Conservation (phyloP, 2,113 vertebrate species). For the Columbina picui region DNA sequence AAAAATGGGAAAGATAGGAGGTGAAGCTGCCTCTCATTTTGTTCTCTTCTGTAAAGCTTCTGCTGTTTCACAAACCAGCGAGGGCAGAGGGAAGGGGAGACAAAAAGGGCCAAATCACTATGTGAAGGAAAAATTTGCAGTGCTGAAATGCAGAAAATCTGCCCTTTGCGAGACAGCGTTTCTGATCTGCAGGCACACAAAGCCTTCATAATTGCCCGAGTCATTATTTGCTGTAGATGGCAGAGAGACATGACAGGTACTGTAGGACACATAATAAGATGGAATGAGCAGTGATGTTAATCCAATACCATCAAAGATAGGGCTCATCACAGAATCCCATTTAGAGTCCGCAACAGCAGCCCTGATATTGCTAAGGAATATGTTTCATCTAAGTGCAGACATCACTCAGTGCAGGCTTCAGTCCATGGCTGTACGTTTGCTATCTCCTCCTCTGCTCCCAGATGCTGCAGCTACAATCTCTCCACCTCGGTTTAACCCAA, state of each 20-base stretch:
- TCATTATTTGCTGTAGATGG: slow-evolving; percentile 48
- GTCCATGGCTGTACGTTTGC: not conserved
- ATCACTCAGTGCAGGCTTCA: not conserved
- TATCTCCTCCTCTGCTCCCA: not conserved
- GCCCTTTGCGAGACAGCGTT: not conserved
- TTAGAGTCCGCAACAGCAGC: slow-evolving; percentile 45
- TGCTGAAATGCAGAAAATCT: not conserved
- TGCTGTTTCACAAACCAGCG: not conserved
- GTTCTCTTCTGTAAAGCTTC: not conserved
- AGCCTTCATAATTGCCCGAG: slow-evolving; percentile 37
- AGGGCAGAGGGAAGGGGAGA: not conserved
- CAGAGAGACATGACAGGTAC: slow-evolving; percentile 48
- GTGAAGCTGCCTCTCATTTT: not conserved
- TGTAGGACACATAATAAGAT: slow-evolving; percentile 39
- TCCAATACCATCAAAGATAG: slow-evolving; percentile 30
- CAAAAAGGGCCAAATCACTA: not conserved
- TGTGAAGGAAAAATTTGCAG: not conserved
- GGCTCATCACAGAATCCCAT: slow-evolving; percentile 38
- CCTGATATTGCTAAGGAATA: not conserved
- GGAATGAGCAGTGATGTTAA: slow-evolving; percentile 59
- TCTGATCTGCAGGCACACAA: slow-evolving; percentile 47
- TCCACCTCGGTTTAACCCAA: not conserved
- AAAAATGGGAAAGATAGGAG: not conserved
- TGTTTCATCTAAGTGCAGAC: slow-evolving; percentile 27
- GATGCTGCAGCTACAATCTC: not conserved